Conservation (phyloP, 2,797 vertebrate genomes). For the Argyrosomus regius region DNA sequence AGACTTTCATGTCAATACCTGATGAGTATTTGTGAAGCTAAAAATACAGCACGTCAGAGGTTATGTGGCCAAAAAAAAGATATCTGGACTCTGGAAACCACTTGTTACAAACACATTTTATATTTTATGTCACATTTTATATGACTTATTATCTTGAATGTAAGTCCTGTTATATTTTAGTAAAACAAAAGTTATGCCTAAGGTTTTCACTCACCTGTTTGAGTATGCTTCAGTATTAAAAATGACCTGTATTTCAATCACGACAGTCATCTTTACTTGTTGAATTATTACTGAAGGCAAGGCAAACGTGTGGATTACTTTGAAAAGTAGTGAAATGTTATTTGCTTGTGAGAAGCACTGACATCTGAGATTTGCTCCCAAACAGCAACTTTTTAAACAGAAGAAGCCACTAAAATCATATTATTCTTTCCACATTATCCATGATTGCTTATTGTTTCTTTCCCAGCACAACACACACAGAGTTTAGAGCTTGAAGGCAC, state of each 20-base stretch:
- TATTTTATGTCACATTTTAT: background rate
- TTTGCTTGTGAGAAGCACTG: background rate
- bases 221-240: background rate
- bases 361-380: background rate
- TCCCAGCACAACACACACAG: background rate
- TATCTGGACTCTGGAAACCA: background rate
- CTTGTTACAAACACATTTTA: no score
- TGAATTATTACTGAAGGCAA: background rate
- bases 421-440: background rate
- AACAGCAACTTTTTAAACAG: background rate
- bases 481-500: background rate
- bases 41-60: background rate
- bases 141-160: background rate
- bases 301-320: background rate
- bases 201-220: background rate
- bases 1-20: background rate
- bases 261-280: background rate
- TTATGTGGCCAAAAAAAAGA: background rate
- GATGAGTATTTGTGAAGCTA: background rate
- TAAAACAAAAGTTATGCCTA: background rate
- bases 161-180: no score
- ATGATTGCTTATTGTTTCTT: background rate
- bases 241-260: background rate
- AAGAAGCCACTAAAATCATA: background rate
- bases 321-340: background rate